Conservation (phyloP, 2,797 vertebrate genomes). For the Sylvia borin region DNA sequence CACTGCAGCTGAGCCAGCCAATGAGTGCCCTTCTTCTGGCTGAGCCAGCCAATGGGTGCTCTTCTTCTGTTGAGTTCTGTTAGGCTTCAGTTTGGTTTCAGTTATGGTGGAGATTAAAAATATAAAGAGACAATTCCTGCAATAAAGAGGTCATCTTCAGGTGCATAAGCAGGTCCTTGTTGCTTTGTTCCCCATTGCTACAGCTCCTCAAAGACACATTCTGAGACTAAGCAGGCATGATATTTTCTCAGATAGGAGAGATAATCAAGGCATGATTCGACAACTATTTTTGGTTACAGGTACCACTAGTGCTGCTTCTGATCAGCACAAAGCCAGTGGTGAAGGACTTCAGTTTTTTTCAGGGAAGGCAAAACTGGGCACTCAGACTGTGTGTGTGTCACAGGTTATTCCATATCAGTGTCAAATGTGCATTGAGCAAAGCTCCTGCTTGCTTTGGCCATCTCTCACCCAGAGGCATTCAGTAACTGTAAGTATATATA, state of each 20-base stretch:
- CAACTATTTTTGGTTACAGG: not conserved
- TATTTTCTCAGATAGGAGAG: not conserved
- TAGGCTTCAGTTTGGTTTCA: not conserved
- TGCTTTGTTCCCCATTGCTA: not conserved
- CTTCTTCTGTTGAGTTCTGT: not conserved
- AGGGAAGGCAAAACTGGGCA: not conserved
- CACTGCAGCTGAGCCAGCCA: not conserved
- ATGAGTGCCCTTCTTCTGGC: not conserved
- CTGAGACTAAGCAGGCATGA: not conserved
- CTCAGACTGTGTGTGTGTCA: accelerated
- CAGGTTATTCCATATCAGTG: not conserved
- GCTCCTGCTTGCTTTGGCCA: not conserved
- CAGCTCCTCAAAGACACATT: not conserved
- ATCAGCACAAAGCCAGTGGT: not conserved
- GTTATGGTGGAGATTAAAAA: not conserved
- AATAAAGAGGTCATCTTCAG: not conserved
- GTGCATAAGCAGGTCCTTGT: not conserved
- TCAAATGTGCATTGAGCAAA: not conserved
- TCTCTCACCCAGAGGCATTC: not conserved
- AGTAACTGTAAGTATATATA: not conserved
- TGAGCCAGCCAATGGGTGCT: not conserved
- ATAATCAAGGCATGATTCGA: not conserved
- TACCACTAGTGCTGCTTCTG: not conserved
- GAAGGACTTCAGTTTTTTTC: not conserved
- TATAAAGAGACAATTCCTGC: not conserved